A percentile compares a stretch with the other conserved stretches of the same genome.
These are phyloP conservation scores for Accipiter virgatus DNA, from an alignment of 2,113 vertebrate genomes.

Conservation along the genomic window DNA sequence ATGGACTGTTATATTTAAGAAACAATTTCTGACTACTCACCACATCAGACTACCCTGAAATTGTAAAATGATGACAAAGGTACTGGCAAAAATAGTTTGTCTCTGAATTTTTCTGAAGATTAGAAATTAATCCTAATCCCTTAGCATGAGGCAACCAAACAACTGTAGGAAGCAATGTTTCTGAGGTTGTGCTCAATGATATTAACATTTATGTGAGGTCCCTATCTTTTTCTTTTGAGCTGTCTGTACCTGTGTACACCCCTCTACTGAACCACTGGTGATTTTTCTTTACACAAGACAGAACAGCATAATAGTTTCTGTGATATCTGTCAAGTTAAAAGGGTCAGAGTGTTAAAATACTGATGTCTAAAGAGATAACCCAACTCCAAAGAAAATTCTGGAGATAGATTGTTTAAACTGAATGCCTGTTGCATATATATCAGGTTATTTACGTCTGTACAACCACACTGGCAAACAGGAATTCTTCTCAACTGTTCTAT, in stretches of 20 bases:
- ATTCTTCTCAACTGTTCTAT: neutral
- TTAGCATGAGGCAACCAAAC: neutral
- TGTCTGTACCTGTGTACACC: neutral
- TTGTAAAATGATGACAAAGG: neutral
- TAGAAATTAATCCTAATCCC: neutral
- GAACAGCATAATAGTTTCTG: neutral
- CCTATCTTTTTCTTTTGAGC: neutral
- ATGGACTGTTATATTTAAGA: neutral
- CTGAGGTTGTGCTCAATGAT: neutral
- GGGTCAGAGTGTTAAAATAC: neutral
- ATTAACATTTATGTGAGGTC: neutral
- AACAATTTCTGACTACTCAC: neutral
- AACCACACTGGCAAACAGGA: neutral
- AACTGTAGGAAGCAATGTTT: neutral
- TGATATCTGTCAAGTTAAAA: neutral
- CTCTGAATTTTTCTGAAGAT: neutral
- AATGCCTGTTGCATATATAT: neutral
- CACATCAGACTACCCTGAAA: neutral
- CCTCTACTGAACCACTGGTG: neutral
- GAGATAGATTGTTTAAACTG: neutral
- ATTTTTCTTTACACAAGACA: neutral
- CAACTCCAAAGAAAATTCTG: neutral
- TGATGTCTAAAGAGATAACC: neutral
- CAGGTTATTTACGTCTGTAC: neutral
- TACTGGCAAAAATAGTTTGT: neutral